phyloP scores from a whole-genome alignment of 2,888 invertebrate genomes.

The Drosophila quinaria region DNA sequence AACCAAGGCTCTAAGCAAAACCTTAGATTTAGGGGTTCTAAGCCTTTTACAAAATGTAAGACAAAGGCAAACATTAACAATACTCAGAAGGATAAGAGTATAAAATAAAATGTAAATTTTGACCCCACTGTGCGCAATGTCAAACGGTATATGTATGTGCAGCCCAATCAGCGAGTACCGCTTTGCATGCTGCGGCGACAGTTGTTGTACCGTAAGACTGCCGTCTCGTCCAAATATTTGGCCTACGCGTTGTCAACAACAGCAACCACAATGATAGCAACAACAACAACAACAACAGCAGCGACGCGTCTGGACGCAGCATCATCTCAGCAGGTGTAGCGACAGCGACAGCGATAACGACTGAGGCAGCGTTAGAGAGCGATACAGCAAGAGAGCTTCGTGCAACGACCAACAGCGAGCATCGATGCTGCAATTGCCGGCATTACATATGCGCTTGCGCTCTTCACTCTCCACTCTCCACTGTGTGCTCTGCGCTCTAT shows the following conservation, averaged over 20 bases:
- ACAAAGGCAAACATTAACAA: too few relatives aligned
- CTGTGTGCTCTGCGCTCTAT: conserved; percentile 14
- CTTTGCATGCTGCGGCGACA: conserved; percentile 72
- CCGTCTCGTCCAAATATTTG: conserved; percentile 69
- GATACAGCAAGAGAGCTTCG: too few relatives aligned
- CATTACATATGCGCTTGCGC: conserved; percentile 58
- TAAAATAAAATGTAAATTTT: background rate
- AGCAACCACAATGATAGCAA: conserved; percentile 29
- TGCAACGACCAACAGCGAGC: conserved; percentile 40
- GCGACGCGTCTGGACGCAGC: background rate
- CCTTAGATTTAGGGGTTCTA: too few relatives aligned
- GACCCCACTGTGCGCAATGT: conserved; percentile 40
- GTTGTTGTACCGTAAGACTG: conserved; percentile 63
- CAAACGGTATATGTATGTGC: conserved; percentile 69
- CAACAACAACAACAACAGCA: conserved; percentile 2
- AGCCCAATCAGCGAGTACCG: conserved; percentile 72
- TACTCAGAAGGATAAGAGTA: background rate
- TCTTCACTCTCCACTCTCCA: conserved; percentile 18
- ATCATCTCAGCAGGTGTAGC: conserved; percentile 29
- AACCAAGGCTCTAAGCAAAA: too few relatives aligned
- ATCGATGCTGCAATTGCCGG: conserved; percentile 25
- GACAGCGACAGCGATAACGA: background rate
- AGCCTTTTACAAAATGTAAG: too few relatives aligned
- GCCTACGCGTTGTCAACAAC: conserved; percentile 72
- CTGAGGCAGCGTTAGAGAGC: conserved; percentile 1